These are phyloP conservation scores for Etia nguti DNA, from an alignment of 2,113 vertebrate genomes.

Conservation along the genomic window DNA sequence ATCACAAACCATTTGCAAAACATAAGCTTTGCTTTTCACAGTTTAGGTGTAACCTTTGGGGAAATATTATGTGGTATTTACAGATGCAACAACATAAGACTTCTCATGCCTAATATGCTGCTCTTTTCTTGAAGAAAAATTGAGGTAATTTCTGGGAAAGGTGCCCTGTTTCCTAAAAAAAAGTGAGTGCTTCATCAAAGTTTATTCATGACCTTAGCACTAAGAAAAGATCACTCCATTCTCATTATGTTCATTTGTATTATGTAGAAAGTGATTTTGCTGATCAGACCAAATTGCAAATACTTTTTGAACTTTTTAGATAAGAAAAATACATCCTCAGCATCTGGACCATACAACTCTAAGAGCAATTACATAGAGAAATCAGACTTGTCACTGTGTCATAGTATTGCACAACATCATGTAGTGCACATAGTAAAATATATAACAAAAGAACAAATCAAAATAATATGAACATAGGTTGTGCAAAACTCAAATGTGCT, in stretches of 20 bases:
- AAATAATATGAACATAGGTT: neutral
- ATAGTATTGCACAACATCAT: neutral
- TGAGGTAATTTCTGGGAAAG: conserved; percentile 23
- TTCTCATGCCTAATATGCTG: conserved; percentile 31
- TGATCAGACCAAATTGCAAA: neutral
- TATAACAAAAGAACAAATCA: neutral
- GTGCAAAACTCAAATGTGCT: neutral
- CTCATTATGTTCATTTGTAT: neutral
- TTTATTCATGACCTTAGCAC: neutral
- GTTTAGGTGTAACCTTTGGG: conserved; percentile 29
- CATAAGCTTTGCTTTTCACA: conserved; percentile 33
- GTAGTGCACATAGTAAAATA: neutral
- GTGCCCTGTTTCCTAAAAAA: neutral
- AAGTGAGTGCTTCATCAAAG: conserved; percentile 20
- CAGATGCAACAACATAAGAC: conserved; percentile 24
- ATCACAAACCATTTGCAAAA: conserved; percentile 54
- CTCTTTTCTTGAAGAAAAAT: conserved; percentile 36
- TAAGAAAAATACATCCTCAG: neutral
- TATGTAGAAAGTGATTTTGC: neutral
- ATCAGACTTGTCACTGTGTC: neutral
- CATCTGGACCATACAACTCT: neutral
- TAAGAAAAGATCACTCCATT: neutral
- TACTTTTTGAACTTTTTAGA: neutral
- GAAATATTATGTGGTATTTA: conserved; percentile 53
- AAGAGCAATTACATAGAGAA: neutral